Percentiles rank a stretch among this genome's conserved stretches.
These are phyloP conservation scores for Mythimna vitellina DNA, from an alignment of 2,888 invertebrate species.

Conservation along the genomic window DNA sequence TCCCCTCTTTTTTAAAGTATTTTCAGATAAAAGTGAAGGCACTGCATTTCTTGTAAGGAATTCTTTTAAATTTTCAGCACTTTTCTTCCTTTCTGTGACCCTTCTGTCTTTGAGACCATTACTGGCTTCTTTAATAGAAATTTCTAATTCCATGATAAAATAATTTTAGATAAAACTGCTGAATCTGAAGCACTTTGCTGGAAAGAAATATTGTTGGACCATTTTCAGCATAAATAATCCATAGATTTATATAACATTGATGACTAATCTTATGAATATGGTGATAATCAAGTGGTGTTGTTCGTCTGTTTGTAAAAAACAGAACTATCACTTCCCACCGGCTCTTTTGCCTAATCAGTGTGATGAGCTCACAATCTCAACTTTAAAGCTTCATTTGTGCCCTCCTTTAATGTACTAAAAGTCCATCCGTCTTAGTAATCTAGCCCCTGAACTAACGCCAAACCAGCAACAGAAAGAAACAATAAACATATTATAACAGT, in stretches of 20 bases:
- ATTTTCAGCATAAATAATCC: neutral
- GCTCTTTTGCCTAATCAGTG: neutral
- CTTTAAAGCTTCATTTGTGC: neutral
- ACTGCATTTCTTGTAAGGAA: slow-evolving; percentile 82
- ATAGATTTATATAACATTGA: neutral
- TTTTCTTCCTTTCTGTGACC: slow-evolving; percentile 86
- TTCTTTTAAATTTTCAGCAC: slow-evolving; percentile 83
- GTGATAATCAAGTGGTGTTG: neutral
- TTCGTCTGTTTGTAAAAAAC: neutral
- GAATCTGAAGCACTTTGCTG: neutral
- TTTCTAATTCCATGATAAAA: slow-evolving; percentile 79
- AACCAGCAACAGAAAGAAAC: neutral
- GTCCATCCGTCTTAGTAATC: neutral
- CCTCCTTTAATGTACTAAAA: neutral
- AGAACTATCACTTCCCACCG: neutral
- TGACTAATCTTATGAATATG: neutral
- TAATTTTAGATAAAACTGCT: neutral
- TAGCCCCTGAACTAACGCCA: neutral
- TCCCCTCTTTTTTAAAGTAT: slow-evolving; percentile 78
- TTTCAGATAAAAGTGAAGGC: slow-evolving; percentile 80
- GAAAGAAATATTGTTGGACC: neutral
- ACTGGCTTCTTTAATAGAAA: slow-evolving; percentile 79
- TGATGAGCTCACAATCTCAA: neutral
- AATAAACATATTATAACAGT: neutral
- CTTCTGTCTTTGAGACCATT: slow-evolving; percentile 80